Base-by-base conservation (phyloP, 2,888 invertebrate species). In the Dorcus parallelipipedus region DNA sequence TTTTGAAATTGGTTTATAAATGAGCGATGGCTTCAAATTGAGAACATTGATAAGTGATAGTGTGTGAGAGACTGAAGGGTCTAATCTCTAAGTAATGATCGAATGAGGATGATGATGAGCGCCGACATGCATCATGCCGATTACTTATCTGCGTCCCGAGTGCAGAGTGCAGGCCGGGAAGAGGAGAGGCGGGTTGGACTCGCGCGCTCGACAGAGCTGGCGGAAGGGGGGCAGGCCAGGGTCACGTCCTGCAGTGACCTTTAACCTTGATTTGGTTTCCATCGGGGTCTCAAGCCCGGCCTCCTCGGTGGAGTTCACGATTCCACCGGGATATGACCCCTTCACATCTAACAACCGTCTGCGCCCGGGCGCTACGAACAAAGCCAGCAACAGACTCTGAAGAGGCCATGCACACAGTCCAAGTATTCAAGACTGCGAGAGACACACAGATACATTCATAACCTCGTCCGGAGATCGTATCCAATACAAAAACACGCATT, bases 211-310 rank as follows among this genome's bases (percentile, higher is more conserved):
- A 73, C 73, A 68, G 73, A 73, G 73, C 69, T 69, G 69, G 71
- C 70, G 70, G 69, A 71, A 72, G 70, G 26, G 64, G 75, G 77
- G 76, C 77, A 77, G 83, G 84, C 84, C 84, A 83, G 80, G 84
- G 86, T 84, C 86, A 87, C 86, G 86, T 86, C 85, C 82, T 82
- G 81, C 78, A 80, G 86, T 86, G 86, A 85, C 86, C 84, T 86
- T 85, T 75, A 81, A 81, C 83, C 82, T 87, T 87, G 88, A 88
- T 89, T 89, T 89, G 89, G 89, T 89, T 89, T 89, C 87, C 88
- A 88, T 86, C 82, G 81, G 84, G 84, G 81, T 83, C 82, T 80
- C 82, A 81, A 78, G 82, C 83, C 83, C 82, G 81, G 80, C 69
- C 67, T 68, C 65, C 65, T 66, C 63, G 61, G 60, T 53, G 69